phyloP scores from a whole-genome alignment of 1,140 invertebrate genomes.

The Lepidostoma basale region DNA sequence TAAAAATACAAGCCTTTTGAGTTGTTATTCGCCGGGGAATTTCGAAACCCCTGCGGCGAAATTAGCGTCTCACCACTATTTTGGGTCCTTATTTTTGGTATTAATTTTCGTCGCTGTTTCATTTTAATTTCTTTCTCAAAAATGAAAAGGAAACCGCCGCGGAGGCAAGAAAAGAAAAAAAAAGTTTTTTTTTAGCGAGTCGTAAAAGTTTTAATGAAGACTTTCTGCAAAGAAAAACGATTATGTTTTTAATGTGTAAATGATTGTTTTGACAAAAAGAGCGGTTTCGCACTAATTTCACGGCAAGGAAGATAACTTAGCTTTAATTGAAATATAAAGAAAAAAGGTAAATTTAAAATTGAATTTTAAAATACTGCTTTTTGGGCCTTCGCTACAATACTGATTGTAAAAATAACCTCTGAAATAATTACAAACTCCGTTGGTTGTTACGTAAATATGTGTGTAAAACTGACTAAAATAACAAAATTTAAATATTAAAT shows the following conservation, averaged over 20 bases:
- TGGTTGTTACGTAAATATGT: no score
- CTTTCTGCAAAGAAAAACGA: not conserved
- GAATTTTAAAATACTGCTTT: no score
- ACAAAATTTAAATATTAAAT: no score
- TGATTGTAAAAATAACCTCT: no score
- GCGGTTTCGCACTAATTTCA: no score
- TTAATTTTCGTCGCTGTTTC: constrained; percentile 12
- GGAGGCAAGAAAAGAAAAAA: not conserved
- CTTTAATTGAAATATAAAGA: no score
- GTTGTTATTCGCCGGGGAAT: constrained; percentile 19
- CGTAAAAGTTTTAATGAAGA: constrained; percentile 1
- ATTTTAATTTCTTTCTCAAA: constrained; percentile 17
- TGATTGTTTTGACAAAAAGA: constrained; percentile 1
- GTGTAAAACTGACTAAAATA: no score
- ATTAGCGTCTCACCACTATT: constrained; percentile 21
- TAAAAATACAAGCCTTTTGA: constrained; percentile 42
- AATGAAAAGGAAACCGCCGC: not conserved
- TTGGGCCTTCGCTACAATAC: no score
- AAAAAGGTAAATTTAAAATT: no score
- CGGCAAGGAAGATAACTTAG: no score
- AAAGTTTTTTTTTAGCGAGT: not conserved
- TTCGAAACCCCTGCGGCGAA: constrained; percentile 25
- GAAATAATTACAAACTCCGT: no score
- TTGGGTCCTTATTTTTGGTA: not conserved
- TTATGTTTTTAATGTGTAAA: not conserved